Evolutionary conservation across 2,888 invertebrate genomes (phyloP), one percentile per base, ranked within the genome.

Genomic region (Plutella xylostella): DNA sequence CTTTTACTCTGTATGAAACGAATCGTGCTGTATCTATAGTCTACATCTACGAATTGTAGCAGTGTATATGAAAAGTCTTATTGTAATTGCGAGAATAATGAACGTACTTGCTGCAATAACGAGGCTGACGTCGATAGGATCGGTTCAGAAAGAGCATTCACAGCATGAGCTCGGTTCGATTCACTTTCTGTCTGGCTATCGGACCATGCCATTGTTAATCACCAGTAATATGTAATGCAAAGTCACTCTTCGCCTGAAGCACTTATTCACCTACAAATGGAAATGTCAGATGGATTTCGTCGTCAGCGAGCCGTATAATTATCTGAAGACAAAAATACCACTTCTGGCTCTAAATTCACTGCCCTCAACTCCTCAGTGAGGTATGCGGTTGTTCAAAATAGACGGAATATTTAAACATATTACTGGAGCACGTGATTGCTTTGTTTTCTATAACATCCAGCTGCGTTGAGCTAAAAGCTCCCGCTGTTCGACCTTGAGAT

Each of bases 71-170:
- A 67, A 66, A 62, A 60, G 56, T 61, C 61, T 68, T 63, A 68
- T 71, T 74, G 69, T 72, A 67, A 70, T 70, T 68, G 66, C 68
- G 64, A 70, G 63, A 69, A 72, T 74, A 77, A 71, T 72, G 68
- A 70, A 68, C 60, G 61, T 60, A 63, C 65, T 70, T 60, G 61
- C 60, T 63, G 65, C n/a, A n/a, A n/a, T n/a, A n/a, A n/a, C n/a
- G n/a, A n/a, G n/a, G n/a, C n/a, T n/a, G n/a, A 63, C 59, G 62
- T 68, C 65, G 73, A 79, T 79, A 74, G 65, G 60, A 79, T 78
- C 74, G 60, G 64, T 69, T n/a, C n/a, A n/a, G n/a, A n/a, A 69
- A 72, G 68, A 66, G 68, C 67, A 71, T 70, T 72, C 69, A 65
- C 64, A 60, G 63, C 65, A 63, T 60, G 64, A 63, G 61, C 62